Evolutionary conservation across 2,797 vertebrate species (phyloP).

Genomic region (Takifugu ocellatus): DNA sequence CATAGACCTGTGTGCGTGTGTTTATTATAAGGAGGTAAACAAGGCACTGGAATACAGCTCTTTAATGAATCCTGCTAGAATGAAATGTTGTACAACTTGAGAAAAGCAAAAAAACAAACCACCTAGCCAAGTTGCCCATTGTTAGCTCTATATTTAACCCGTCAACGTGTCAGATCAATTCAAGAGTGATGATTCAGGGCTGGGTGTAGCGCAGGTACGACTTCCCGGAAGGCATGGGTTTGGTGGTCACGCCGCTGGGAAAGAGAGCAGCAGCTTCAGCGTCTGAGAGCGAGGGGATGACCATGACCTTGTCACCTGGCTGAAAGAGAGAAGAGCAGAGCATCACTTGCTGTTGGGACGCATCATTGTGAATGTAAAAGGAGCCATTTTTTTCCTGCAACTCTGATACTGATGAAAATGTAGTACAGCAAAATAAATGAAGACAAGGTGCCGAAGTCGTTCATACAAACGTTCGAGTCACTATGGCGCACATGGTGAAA

Average conservation of each 20-base stretch:
- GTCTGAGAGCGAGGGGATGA: slow-evolving; percentile 85
- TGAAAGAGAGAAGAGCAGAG: slow-evolving; percentile 6
- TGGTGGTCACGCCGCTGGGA: slow-evolving; percentile 85
- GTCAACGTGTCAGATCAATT: too few species aligned
- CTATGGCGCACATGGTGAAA: too few species aligned
- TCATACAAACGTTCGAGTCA: too few species aligned
- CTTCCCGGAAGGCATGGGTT: slow-evolving; percentile 90
- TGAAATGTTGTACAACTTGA: not conserved
- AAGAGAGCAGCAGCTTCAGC: slow-evolving; percentile 86
- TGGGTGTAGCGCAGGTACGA: slow-evolving; percentile 93
- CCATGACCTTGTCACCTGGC: slow-evolving; percentile 88
- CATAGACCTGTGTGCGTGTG: slow-evolving; percentile 6
- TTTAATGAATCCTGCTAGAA: not conserved
- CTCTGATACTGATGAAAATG: not conserved
- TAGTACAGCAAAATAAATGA: too few species aligned
- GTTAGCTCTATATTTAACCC: not conserved
- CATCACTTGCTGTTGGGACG: not conserved
- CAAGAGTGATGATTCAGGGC: slow-evolving; percentile 46
- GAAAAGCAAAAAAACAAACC: not conserved
- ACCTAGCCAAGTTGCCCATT: too few species aligned
- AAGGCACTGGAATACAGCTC: slow-evolving; percentile 50
- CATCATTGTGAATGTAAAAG: not conserved
- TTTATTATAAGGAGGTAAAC: slow-evolving; percentile 47
- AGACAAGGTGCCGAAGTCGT: too few species aligned
- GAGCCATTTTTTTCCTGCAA: not conserved